These are phyloP conservation scores for Enteromius radiatus DNA, from an alignment of 2,797 vertebrate genomes.

Conservation along the genomic window DNA sequence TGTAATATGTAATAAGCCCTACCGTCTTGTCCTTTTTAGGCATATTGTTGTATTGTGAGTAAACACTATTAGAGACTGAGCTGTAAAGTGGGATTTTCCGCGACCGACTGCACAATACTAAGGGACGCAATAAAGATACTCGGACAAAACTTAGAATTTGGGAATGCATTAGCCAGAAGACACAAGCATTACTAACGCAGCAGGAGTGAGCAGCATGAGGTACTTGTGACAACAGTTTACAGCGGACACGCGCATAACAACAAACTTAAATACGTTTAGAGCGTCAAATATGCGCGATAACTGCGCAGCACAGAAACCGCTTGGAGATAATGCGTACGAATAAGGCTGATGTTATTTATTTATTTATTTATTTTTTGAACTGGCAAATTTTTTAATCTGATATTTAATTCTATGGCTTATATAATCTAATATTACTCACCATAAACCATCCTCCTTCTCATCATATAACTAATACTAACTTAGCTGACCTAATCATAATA, in stretches of 20 bases:
- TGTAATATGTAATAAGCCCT: slow-evolving; percentile 10
- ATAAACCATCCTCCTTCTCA: not conserved
- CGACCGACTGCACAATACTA: not conserved
- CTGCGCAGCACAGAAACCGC: not conserved
- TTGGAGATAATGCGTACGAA: not conserved
- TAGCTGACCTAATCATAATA: not conserved
- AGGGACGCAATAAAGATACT: not conserved
- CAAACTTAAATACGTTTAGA: slow-evolving; percentile 12
- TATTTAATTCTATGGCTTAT: not conserved
- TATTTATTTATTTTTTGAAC: not conserved
- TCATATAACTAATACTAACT: not conserved
- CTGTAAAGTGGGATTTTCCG: not conserved
- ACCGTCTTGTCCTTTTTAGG: slow-evolving; percentile 67
- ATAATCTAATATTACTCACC: not conserved
- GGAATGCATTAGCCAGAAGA: not conserved
- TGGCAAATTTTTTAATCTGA: not conserved
- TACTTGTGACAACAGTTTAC: slow-evolving; percentile 10
- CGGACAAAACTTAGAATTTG: not conserved
- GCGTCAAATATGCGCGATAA: slow-evolving; percentile 10
- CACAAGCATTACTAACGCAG: not conserved
- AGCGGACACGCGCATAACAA: slow-evolving; percentile 2
- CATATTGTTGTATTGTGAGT: slow-evolving; percentile 55
- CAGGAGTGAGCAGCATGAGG: not conserved
- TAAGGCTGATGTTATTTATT: not conserved
- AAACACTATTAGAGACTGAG: not conserved